Evolutionary conservation across 1,140 invertebrate genomes (phyloP).

Genomic region (Heliconius hewitsoni): DNA sequence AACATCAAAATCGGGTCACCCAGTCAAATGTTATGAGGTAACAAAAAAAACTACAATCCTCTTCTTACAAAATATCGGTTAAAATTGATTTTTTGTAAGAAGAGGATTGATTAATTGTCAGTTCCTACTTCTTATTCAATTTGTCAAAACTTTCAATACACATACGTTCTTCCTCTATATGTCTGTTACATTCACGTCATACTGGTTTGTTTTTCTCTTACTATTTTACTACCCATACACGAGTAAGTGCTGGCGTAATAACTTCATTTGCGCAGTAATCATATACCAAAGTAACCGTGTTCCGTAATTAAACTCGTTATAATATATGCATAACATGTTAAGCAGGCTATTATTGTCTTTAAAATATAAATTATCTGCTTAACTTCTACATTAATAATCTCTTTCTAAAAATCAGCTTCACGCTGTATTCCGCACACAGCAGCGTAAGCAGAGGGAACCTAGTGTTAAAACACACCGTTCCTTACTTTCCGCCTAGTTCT

Average conservation of each 20-base stretch:
- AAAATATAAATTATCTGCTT: constrained; percentile 18
- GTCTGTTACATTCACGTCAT: neutral
- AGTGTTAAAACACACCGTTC: no score
- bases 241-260: constrained; percentile 16
- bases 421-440: no score
- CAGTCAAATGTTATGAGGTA: no score
- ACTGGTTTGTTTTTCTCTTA: neutral
- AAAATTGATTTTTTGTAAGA: no score
- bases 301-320: constrained; percentile 22
- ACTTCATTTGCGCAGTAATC: constrained; percentile 28
- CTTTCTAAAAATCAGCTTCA: neutral
- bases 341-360: constrained; percentile 33
- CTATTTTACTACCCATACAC: neutral
- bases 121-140: neutral
- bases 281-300: constrained; percentile 24
- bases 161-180: neutral
- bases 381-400: neutral
- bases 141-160: neutral
- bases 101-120: no score
- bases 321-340: neutral
- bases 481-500: no score
- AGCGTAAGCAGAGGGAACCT: no score
- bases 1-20: no score
- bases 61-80: no score
- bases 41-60: no score